Conservation (phyloP, 2,888 invertebrate genomes). For the Acleris sparsana region DNA sequence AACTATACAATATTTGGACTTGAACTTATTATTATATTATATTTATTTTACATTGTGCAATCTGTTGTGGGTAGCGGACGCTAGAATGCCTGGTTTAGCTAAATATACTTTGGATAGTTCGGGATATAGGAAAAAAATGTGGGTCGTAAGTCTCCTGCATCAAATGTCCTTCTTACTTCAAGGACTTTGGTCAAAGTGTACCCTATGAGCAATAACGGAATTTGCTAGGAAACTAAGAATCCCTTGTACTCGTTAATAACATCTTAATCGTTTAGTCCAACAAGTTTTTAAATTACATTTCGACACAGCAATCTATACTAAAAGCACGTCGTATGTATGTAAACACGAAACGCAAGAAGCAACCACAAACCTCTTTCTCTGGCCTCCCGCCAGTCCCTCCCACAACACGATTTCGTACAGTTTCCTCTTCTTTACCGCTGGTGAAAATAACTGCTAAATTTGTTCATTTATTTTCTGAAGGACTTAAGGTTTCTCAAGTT, state of each 20-base stretch:
- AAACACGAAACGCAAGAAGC: constrained; percentile 1
- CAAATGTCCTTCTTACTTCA: no score
- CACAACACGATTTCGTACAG: constrained; percentile 31
- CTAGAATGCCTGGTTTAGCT: constrained; percentile 4
- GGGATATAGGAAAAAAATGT: not conserved
- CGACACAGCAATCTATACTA: not conserved
- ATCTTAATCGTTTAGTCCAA: no score
- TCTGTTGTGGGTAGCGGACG: constrained; percentile 20
- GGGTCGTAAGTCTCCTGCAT: no score
- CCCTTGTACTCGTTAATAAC: no score
- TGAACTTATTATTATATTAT: not conserved
- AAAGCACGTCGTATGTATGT: not conserved
- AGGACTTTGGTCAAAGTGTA: no score
- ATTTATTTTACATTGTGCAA: constrained; percentile 8
- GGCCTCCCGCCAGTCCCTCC: constrained; percentile 12
- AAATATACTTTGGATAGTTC: not conserved
- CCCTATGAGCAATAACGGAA: no score
- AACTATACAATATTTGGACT: constrained; percentile 15
- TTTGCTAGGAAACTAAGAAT: no score
- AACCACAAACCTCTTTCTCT: constrained; percentile 2
- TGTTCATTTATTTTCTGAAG: no score
- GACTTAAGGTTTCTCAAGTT: not conserved
- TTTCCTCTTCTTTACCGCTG: constrained; percentile 10
- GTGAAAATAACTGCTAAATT: constrained; percentile 13
- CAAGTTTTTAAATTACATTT: no score